Evolutionary conservation across 2,113 vertebrate species (phyloP).

Genomic region (Halcyon malimbica): DNA sequence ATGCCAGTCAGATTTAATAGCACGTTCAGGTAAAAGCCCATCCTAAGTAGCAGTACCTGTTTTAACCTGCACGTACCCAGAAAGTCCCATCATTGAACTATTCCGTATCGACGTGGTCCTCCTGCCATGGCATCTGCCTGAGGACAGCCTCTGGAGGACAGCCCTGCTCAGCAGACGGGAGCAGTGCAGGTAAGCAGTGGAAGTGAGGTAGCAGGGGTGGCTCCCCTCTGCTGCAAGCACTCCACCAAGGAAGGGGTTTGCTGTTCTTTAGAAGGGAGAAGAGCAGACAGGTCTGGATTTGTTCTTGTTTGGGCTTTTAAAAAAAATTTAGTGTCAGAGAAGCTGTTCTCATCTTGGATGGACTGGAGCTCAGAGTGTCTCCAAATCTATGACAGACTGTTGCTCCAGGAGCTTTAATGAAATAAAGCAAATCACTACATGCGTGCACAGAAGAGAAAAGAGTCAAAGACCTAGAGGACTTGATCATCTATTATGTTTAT

Average conservation of each 20-base stretch:
- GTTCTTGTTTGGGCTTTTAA: background rate
- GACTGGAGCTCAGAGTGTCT: background rate
- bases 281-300: background rate
- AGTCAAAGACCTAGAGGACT: background rate
- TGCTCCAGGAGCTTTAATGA: background rate
- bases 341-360: background rate
- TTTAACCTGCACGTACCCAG: background rate
- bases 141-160: background rate
- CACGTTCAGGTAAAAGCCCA: background rate
- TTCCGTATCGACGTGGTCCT: background rate
- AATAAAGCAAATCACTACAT: background rate
- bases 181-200: background rate
- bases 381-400: background rate
- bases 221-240: too few relatives aligned
- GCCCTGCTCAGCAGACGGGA: fast-evolving
- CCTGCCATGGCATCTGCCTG: fast-evolving
- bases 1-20: background rate
- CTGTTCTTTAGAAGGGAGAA: background rate
- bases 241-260: background rate
- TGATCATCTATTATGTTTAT: background rate
- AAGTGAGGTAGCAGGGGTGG: fast-evolving
- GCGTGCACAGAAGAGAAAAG: background rate
- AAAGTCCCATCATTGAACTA: too few relatives aligned
- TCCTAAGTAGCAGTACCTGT: background rate
- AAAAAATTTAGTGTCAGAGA: background rate